Base-by-base conservation (phyloP, 2,797 vertebrate genomes). In the Falco biarmicus region DNA sequence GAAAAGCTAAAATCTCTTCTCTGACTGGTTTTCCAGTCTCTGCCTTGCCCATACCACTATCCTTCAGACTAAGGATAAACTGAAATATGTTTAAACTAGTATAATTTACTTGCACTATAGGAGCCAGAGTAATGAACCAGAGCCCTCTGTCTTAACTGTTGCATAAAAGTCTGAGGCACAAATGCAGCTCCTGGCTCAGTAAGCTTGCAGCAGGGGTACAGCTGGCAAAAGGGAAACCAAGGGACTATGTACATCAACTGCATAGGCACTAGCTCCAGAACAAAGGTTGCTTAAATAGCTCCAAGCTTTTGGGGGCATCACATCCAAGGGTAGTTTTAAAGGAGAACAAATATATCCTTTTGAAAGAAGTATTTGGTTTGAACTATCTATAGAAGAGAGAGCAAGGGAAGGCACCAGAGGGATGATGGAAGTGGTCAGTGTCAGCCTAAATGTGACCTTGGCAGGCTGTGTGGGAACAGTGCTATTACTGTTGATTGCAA, bases 61-160 rank as follows among this genome's bases (percentile, higher is more conserved):
- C 13, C 29, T 87, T 82, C 66, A 50, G 56, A 76, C 45, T 91
- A 54, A 91, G 89, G 93, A 91, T 54, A 93, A 86, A 57, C 54
- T 8, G 0, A 85, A 68, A 31, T 75, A 53, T 92, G 60, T 92
- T 95, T 87, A 89, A 94, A 91, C 87, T 65, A 32, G 59, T 51
- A 56, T 28, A 83, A 95, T 90, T 92, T 84, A 21, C 68, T 77
- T 63, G 45, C 84, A 37, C 60, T 50, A 34, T 76, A 94, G 91
- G 70, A 87, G 59, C 25, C 39, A 24, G 66, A 50, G 68, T 92
- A 87, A 96, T 37, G 71, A 93, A 83, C 50, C 71, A 92, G 56
- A 87, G 68, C 69, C 65, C 24, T 80, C 56, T 48, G 61, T n/a
- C 45, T 61, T 32, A 75, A 71, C 15, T 83, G 60, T 41, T 61